Evolutionary conservation across 2,113 vertebrate genomes (phyloP).

Genomic region (Spermophilus dauricus): DNA sequence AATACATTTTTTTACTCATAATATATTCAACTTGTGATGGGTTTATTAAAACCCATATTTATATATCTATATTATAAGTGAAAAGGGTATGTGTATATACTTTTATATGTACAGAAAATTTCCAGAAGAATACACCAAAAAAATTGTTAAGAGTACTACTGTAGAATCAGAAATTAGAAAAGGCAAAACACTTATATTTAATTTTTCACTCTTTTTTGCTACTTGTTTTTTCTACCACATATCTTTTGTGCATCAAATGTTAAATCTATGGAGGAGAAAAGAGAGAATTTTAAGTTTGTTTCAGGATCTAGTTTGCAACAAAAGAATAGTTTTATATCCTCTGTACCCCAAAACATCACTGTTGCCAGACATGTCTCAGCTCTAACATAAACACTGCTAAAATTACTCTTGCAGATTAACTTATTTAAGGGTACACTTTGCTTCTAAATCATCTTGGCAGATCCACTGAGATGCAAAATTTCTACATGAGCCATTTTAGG

Average conservation of each 20-base stretch:
- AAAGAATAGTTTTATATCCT: neutral
- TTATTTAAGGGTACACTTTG: conserved; percentile 43
- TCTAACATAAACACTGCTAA: conserved; percentile 40
- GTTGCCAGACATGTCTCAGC: conserved; percentile 32
- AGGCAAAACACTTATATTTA: neutral
- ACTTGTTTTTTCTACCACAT: neutral
- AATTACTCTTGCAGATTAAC: conserved; percentile 17
- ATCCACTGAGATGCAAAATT: conserved; percentile 30
- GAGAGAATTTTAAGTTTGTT: neutral
- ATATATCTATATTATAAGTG: neutral
- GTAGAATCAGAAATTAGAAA: neutral
- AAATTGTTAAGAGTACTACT: neutral
- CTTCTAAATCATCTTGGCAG: conserved; percentile 46
- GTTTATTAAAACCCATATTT: neutral
- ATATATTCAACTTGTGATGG: neutral
- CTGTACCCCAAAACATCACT: neutral
- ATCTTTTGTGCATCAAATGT: neutral
- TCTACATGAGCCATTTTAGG: conserved; percentile 49
- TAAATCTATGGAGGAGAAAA: neutral
- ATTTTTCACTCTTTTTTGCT: neutral
- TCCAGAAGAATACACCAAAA: neutral
- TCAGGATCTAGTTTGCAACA: conserved; percentile 20
- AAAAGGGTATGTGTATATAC: no score
- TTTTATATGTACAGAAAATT: neutral
- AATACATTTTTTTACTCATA: neutral